phyloP scores from a whole-genome alignment of 2,113 vertebrate species.

The Eretmochelys imbricata region DNA sequence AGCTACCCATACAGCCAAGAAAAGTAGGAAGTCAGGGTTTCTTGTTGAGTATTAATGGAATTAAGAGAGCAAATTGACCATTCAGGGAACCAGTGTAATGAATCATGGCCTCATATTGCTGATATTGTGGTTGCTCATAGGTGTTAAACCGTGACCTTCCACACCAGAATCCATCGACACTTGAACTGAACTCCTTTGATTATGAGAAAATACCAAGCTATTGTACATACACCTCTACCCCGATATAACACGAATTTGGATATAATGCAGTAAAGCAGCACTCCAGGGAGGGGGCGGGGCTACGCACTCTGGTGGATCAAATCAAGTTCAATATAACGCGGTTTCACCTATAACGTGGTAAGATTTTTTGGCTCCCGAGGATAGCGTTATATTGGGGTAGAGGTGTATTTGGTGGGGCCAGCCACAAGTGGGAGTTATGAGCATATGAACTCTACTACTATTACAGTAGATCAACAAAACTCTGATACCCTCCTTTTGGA shows the following conservation, averaged over 20 bases:
- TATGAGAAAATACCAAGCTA: conserved; percentile 22
- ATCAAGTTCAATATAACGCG: too few relatives aligned
- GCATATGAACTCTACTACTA: background rate
- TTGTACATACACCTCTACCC: background rate
- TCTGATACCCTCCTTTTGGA: background rate
- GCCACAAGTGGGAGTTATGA: background rate
- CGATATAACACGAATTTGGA: too few relatives aligned
- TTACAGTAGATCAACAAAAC: background rate
- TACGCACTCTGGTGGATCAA: too few relatives aligned
- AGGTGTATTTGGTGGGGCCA: background rate
- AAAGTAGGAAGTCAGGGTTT: background rate
- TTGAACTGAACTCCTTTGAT: background rate
- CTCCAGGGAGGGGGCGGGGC: too few relatives aligned
- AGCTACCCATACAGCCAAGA: conserved; percentile 24
- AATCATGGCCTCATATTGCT: background rate
- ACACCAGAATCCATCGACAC: background rate
- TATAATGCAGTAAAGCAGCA: too few relatives aligned
- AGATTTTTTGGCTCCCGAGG: too few relatives aligned
- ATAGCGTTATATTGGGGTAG: too few relatives aligned
- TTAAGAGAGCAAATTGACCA: conserved; percentile 19
- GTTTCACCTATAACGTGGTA: too few relatives aligned
- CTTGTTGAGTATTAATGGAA: conserved; percentile 11
- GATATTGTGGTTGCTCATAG: background rate
- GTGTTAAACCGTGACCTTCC: background rate
- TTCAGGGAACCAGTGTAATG: conserved; percentile 33